A percentile compares a stretch with the other conserved stretches of the same genome.
Conservation (phyloP, 2,797 vertebrate species). For the Vespertilio murinus region DNA sequence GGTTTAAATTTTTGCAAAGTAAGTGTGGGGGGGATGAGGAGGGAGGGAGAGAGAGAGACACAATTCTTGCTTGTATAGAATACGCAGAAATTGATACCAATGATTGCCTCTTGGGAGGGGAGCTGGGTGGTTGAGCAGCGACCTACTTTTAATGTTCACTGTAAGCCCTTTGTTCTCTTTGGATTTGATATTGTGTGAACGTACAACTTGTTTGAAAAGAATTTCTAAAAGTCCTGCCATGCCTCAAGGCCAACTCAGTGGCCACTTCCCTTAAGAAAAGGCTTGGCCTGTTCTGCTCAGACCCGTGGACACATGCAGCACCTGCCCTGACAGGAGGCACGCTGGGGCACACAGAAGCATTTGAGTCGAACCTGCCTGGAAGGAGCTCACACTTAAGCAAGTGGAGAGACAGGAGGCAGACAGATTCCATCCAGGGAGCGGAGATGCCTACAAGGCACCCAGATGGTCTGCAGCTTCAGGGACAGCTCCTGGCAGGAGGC, state of each 20-base stretch:
- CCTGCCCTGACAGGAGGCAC: neutral
- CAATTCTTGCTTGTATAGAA: conserved; percentile 6
- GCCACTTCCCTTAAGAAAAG: conserved; percentile 1
- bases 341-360: neutral
- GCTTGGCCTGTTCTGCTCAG: neutral
- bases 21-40: neutral
- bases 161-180: conserved; percentile 57
- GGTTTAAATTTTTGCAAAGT: conserved; percentile 41
- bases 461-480: neutral
- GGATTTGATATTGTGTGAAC: conserved; percentile 28
- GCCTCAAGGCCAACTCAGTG: neutral
- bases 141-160: conserved; percentile 74
- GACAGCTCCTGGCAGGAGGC: neutral
- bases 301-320: neutral
- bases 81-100: conserved; percentile 48
- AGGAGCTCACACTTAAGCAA: neutral
- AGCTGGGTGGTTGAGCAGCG: conserved; percentile 53
- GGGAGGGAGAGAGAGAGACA: neutral
- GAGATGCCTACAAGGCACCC: neutral
- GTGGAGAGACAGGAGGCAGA: conserved; percentile 5
- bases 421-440: neutral
- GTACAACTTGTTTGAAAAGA: conserved; percentile 53
- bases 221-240: neutral
- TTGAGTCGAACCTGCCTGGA: neutral
- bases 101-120: conserved; percentile 49